Base-by-base conservation (phyloP, 2,888 invertebrate genomes). In the Oeneis ivallda region DNA sequence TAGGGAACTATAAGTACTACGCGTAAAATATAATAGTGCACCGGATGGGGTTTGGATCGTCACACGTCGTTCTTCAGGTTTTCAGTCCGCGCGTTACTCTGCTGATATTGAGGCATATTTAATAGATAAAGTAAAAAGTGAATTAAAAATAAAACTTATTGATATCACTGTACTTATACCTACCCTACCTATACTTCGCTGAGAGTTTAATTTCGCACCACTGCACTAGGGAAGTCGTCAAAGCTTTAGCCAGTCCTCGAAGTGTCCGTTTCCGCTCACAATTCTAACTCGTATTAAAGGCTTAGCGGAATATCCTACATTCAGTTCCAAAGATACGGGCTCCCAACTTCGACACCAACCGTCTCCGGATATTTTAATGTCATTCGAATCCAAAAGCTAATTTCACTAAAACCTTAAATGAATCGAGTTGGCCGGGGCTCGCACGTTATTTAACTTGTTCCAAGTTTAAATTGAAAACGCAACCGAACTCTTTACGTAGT, bases 391-490 rank as follows among this genome's bases (percentile, higher is more conserved):
- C 87, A 87, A 90, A 89, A 91, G 88, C 86, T 88, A 90, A 91
- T 92, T 90, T 90, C 85, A 85, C 89, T 90, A 89, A 90, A 89
- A 90, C 88, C 86, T 87, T 87, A 90, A 90, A 91, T 90, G 89
- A 91, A 89, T 85, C 84, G 90, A 89, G 89, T 87, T 86, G 85
- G 88, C 81, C 84, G 83, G 80, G 83, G 85, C 89, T 91, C 85
- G 85, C 89, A 88, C 89, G 88, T 90, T 91, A 90, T 92, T 92
- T 91, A 90, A 92, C 90, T 91, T 89, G 87, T 80, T 83, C 86
- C 81, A 92, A 92, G 86, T 92, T 92, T 91, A 92, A 92, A 92
- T 92, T 92, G 92, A 91, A 91, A 91, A 91, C 85, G 89, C 86
- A 82, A 86, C 86, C 85, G 78, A 91, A 92, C 90, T 91, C 91